Evolutionary conservation across 2,113 vertebrate species (phyloP), one percentile per base, ranked within the genome.

Genomic region (Pyxicephalus adspersus): DNA sequence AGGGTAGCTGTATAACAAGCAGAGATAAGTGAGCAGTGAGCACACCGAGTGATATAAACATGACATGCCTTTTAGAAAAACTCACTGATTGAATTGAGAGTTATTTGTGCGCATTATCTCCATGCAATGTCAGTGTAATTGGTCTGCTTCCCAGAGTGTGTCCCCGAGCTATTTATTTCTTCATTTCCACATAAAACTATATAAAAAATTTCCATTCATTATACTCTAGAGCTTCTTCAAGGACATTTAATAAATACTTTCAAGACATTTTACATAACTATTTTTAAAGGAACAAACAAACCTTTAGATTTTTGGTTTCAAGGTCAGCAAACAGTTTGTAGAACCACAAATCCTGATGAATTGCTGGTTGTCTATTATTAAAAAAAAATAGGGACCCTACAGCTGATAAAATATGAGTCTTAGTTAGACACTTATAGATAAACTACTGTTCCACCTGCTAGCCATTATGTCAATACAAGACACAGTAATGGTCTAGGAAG

Each of bases 111-210:
- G 26, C 28, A 45, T n/a, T 76, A 61, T 64, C 74, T 76, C 28
- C 34, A 76, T 52, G 74, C 74, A 76, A 76, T 76, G 74, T 76
- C 38, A 76, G 60, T 51, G 60, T 64, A 64, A 76, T 76, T 64
- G 74, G 74, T 76, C 25, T 50, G 74, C 60, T 77, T 76, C 61
- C 63, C 63, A 65, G 63, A 64, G 28, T 55, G 45, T 64, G 75
- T 77, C 45, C 54, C 25, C 23, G 22, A 50, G 61, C 50, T 28
- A 77, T 65, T 65, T 65, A 64, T 77, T 54, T 77, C 20, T 63
- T 65, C 63, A 34, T 66, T 54, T 64, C 54, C 31, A 66, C 75
- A 65, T 64, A 77, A 77, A 64, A 77, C 61, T 65, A 77, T 55
- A 54, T 66, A 52, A 18, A n/a, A 29, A 38, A 34, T 45, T 65